These are phyloP conservation scores for Corbicula japonica DNA, from an alignment of 2,888 invertebrate genomes.

Conservation along the genomic window DNA sequence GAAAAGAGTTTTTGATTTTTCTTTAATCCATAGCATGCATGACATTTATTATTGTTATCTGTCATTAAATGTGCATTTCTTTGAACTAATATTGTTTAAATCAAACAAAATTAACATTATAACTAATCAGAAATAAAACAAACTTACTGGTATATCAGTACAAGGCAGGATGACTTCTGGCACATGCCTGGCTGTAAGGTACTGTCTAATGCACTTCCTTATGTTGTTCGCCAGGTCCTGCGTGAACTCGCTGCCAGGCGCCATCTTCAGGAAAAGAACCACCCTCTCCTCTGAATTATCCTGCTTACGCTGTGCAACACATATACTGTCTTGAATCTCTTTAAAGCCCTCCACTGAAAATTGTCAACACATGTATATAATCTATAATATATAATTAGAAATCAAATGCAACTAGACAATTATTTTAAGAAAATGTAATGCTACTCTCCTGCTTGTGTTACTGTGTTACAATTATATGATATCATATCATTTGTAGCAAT, in stretches of 20 bases:
- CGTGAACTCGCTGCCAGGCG: conserved; percentile 82
- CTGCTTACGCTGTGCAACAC: conserved; percentile 87
- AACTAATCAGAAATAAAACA: conserved; percentile 2
- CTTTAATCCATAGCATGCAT: no score
- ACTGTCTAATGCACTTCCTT: conserved; percentile 86
- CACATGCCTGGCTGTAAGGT: conserved; percentile 88
- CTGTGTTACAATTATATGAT: no score
- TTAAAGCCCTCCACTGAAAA: conserved; percentile 88
- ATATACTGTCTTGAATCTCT: conserved; percentile 88
- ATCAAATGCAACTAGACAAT: no score
- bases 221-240: conserved; percentile 86
- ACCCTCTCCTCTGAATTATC: conserved; percentile 88
- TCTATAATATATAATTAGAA: no score
- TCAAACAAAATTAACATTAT: neutral
- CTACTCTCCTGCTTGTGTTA: no score
- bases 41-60: no score
- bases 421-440: no score
- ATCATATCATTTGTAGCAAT: no score
- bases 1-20: no score
- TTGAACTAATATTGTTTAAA: no score
- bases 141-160: conserved; percentile 87
- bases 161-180: conserved; percentile 87
- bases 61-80: no score
- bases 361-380: no score
- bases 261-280: conserved; percentile 88